Conservation (phyloP, 2,113 vertebrate species). For the Perca fluviatilis region DNA sequence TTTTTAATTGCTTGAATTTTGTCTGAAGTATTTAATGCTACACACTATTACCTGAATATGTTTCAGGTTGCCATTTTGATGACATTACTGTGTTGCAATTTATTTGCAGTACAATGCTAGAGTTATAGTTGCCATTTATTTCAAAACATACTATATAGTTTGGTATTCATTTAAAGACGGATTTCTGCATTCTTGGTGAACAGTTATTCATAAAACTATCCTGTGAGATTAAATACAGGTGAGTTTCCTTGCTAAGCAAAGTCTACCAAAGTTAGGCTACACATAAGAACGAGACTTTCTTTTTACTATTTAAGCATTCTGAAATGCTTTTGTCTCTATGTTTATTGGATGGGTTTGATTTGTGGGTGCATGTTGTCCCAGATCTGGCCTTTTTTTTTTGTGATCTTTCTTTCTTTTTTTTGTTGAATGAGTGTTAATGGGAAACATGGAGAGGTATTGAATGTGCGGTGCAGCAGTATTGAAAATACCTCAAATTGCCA, state of each 20-base stretch:
- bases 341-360: constrained; percentile 19
- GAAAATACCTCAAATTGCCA: constrained; percentile 74
- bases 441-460: constrained; percentile 48
- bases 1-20: constrained; percentile 27
- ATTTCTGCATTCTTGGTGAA: constrained; percentile 40
- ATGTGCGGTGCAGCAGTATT: constrained; percentile 61
- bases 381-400: constrained; percentile 8
- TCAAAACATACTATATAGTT: constrained; percentile 34
- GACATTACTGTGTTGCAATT: constrained; percentile 46
- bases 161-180: constrained; percentile 51
- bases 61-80: constrained; percentile 34
- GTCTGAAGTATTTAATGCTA: constrained; percentile 41
- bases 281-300: not conserved
- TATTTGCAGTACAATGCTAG: constrained; percentile 37
- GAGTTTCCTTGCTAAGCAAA: constrained; percentile 14
- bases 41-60: constrained; percentile 33
- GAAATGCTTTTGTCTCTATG: constrained; percentile 19
- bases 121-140: constrained; percentile 48
- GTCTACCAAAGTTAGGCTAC: constrained; percentile 23
- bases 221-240: constrained; percentile 28
- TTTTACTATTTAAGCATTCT: constrained; percentile 28
- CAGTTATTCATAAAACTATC: constrained; percentile 43
- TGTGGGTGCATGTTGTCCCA: constrained; percentile 26
- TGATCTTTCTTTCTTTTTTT: not conserved
- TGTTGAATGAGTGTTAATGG: constrained; percentile 26